Evolutionary conservation across 1,140 invertebrate genomes (phyloP), one percentile per base, ranked within the genome.

Genomic region (Drosophila murphyi): DNA sequence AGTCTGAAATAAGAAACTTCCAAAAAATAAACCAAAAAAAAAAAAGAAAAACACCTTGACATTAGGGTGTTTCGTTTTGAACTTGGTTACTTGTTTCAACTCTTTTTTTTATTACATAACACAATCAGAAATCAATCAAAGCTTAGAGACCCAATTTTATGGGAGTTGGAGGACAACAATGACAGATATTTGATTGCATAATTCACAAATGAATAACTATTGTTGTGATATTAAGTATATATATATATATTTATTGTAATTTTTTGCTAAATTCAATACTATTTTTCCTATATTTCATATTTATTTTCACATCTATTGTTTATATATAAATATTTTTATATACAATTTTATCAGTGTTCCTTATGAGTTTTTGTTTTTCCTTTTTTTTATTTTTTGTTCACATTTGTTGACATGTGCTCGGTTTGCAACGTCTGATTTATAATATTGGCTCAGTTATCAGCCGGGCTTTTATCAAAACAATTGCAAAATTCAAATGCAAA

Each of bases 121-220:
- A 34, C 45, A 68, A 65, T 65, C 56, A 48, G 62, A 76, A 69
- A 78, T 72, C 76, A 83, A 82, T 75, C 80, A 83, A 81, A 45
- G n/a, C 54, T 55, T 59, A 39, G 39, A 37, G 39, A 37, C 51
- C n/a, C 45, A 34, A 55, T 41, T 51, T 35, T 39, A 50, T 29
- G 12, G 28, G 3, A 10, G 31, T 65, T 65, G 51, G 51, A 55
- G 51, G 56, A 37, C 45, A 61, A n/a, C 5, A 31, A 7, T 12
- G 6, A 8, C 34, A 34, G 35, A 20, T 68, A 59, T 54, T 70
- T 54, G 4, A 35, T 35, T 70, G 10, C 35, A 43, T 60, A 47
- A 47, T 64, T 32, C 69, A 73, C 69, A 76, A 20, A 35, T 43
- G 50, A 10, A 35, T 43, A 39, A 10, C 51, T 61, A 51, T 31